These are phyloP conservation scores for Potorous gilbertii DNA, from an alignment of 2,797 vertebrate species.

Conservation along the genomic window DNA sequence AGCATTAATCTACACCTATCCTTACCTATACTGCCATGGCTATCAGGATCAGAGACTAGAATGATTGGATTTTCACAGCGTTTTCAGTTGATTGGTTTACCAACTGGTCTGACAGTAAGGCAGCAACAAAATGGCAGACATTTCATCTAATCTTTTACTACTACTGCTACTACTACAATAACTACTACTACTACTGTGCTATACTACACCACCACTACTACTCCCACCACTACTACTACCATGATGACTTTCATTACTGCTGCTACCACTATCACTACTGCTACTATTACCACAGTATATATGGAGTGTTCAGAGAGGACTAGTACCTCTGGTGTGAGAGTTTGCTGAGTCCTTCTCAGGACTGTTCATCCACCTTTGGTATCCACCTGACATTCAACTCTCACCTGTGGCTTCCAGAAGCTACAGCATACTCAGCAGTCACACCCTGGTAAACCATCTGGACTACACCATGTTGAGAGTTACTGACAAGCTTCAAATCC, in stretches of 20 bases:
- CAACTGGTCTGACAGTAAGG: neutral
- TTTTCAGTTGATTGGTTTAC: constrained; percentile 11
- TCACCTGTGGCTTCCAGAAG: too few relatives aligned
- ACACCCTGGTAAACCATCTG: too few relatives aligned
- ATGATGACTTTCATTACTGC: neutral
- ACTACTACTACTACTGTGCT: neutral
- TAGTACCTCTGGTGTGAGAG: too few relatives aligned
- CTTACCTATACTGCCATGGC: neutral
- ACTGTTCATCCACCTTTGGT: too few relatives aligned
- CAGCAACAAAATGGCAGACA: neutral
- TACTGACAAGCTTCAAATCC: too few relatives aligned
- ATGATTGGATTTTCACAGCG: neutral
- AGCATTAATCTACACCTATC: neutral
- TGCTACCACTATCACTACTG: neutral
- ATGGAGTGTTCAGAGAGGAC: too few relatives aligned
- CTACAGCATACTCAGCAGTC: too few relatives aligned
- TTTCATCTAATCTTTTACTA: neutral
- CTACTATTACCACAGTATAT: too few relatives aligned
- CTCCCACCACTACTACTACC: rapidly evolving
- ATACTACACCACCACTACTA: neutral
- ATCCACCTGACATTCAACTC: too few relatives aligned
- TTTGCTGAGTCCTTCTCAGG: too few relatives aligned
- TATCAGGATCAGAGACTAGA: neutral
- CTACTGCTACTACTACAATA: neutral
- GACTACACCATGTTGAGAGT: too few relatives aligned